Percentiles rank a stretch among this genome's conserved stretches.
phyloP scores from a whole-genome alignment of 2,888 invertebrate species.

The Lycophotia porphyrea region DNA sequence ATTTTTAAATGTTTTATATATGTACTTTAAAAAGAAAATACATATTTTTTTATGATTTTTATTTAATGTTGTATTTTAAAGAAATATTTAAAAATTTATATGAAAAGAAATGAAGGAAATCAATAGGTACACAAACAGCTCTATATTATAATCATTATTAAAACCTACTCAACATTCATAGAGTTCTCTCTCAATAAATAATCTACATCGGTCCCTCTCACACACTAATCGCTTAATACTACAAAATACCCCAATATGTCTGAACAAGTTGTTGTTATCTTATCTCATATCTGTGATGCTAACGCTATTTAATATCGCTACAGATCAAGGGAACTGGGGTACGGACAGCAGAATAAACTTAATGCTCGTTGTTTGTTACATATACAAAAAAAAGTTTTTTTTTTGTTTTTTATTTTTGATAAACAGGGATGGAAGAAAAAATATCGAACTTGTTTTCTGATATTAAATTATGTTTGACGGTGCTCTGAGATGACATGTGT shows the following conservation, averaged over 20 bases:
- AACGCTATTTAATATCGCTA: slow-evolving; percentile 79
- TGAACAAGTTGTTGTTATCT: slow-evolving; percentile 75
- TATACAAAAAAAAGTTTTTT: background rate
- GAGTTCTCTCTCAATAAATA: slow-evolving; percentile 2
- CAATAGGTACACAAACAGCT: no score
- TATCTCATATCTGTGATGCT: slow-evolving; percentile 82
- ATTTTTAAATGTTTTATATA: no score
- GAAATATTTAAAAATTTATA: background rate
- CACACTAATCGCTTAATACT: slow-evolving; percentile 53
- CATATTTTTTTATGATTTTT: no score
- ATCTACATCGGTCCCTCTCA: background rate
- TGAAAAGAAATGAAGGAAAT: background rate
- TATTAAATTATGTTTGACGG: background rate
- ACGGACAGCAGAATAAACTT: slow-evolving; percentile 70
- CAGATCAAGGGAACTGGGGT: slow-evolving; percentile 69
- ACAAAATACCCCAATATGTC: slow-evolving; percentile 63
- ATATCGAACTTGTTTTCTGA: no score
- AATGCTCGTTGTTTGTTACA: background rate
- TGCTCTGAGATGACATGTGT: background rate
- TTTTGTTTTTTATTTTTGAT: background rate
- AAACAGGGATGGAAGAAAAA: no score
- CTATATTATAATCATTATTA: background rate
- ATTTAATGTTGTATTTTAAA: background rate
- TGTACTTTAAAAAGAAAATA: no score
- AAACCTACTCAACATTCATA: slow-evolving; percentile 36